Evolutionary conservation across 2,113 vertebrate species (phyloP).

Genomic region (Tricholaema leucomelas): DNA sequence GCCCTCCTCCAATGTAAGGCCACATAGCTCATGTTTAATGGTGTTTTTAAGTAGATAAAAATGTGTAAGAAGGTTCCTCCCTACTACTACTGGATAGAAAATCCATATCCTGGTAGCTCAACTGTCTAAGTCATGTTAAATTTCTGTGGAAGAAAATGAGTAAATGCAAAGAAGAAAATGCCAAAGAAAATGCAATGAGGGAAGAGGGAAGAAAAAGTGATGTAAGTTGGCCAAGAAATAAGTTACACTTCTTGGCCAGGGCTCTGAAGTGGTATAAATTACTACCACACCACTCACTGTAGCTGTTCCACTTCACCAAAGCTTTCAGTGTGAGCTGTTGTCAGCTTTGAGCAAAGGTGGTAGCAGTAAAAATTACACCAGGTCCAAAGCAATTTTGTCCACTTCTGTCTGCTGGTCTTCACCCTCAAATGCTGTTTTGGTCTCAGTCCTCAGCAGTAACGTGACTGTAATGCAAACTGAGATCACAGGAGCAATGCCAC

Average conservation of each 20-base stretch:
- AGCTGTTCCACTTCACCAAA: neutral
- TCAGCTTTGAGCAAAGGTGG: neutral
- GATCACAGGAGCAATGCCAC: neutral
- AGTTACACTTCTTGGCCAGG: neutral
- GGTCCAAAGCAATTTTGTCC: neutral
- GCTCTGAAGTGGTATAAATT: neutral
- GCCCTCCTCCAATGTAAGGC: neutral
- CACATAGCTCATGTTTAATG: neutral
- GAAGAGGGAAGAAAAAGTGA: conserved; percentile 7
- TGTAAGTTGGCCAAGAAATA: conserved; percentile 5
- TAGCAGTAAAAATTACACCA: neutral
- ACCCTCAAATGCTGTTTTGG: neutral
- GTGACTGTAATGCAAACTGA: neutral
- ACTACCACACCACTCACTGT: neutral
- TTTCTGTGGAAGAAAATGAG: neutral
- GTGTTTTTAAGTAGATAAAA: neutral
- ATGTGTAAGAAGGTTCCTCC: neutral
- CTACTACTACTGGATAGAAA: neutral
- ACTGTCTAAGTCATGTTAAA: neutral
- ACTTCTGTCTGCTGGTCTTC: neutral
- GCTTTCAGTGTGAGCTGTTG: neutral
- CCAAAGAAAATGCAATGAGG: conserved; percentile 12
- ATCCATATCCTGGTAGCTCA: neutral
- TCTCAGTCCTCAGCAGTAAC: neutral
- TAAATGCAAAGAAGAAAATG: conserved; percentile 10